phyloP scores from a whole-genome alignment of 2,113 vertebrate genomes.

The Ondatra zibethicus region DNA sequence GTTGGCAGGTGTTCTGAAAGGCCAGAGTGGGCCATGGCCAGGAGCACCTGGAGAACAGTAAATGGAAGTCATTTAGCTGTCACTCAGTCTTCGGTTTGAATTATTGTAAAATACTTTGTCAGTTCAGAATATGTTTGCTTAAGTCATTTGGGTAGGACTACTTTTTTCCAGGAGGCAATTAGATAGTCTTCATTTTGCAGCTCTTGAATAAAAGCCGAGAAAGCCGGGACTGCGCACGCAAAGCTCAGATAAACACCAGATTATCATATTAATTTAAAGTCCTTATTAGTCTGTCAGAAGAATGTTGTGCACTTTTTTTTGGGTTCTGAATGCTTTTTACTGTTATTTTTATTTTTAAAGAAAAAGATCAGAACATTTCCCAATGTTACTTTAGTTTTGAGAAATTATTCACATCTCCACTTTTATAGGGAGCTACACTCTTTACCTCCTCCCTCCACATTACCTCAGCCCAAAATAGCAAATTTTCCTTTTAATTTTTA shows the following conservation, averaged over 20 bases:
- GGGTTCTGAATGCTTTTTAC: constrained; percentile 48
- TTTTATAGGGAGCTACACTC: constrained; percentile 53
- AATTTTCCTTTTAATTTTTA: neutral
- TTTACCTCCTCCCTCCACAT: neutral
- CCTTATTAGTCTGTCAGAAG: constrained; percentile 78
- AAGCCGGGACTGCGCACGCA: constrained; percentile 64
- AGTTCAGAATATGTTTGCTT: constrained; percentile 78
- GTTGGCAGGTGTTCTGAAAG: constrained; percentile 56
- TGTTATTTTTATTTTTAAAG: constrained; percentile 62
- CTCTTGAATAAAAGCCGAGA: constrained; percentile 69
- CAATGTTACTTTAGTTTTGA: constrained; percentile 56
- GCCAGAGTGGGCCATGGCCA: constrained; percentile 49
- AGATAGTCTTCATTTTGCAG: constrained; percentile 74
- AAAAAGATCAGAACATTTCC: constrained; percentile 11
- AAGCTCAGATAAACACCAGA: constrained; percentile 72
- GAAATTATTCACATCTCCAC: neutral
- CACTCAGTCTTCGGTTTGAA: constrained; percentile 67
- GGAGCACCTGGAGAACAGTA: constrained; percentile 60
- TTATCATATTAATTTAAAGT: constrained; percentile 76
- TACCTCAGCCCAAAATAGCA: constrained; percentile 13
- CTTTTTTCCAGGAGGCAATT: constrained; percentile 77
- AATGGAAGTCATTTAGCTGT: constrained; percentile 71
- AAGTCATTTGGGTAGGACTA: constrained; percentile 70
- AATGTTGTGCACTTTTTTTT: constrained; percentile 14
- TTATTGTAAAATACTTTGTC: constrained; percentile 77